Conservation (phyloP, 1,140 invertebrate species). For the Anastatus disparis region DNA sequence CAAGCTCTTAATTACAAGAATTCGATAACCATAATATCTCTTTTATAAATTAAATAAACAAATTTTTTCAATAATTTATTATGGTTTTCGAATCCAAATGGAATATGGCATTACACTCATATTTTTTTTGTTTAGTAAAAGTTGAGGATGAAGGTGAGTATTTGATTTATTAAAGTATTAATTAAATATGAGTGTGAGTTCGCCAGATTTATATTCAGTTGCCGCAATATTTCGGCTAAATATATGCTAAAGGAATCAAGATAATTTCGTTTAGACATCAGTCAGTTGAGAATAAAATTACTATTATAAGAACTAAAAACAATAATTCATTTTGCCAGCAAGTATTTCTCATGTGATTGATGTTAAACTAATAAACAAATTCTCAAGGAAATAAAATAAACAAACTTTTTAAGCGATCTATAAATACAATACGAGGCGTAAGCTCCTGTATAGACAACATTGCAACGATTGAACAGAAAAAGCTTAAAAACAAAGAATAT, state of each 20-base stretch:
- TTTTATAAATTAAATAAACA: no score
- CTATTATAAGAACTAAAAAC: background rate
- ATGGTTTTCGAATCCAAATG: conserved; percentile 16
- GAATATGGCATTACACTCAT: conserved; percentile 13
- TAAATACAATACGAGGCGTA: conserved; percentile 67
- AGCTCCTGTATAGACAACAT: conserved; percentile 64
- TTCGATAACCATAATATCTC: conserved; percentile 29
- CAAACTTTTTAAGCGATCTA: conserved; percentile 60
- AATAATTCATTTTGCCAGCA: background rate
- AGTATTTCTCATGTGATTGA: background rate
- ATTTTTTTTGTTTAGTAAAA: conserved; percentile 11
- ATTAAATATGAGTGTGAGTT: conserved; percentile 23
- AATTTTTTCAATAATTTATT: background rate
- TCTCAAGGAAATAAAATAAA: conserved; percentile 47
- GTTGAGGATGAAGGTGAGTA: background rate
- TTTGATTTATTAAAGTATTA: background rate
- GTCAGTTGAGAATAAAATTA: conserved; percentile 6
- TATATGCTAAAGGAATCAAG: conserved; percentile 31
- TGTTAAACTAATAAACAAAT: conserved; percentile 10
- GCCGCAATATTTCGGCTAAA: conserved; percentile 15
- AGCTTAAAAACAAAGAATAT: conserved; percentile 53
- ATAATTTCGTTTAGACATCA: conserved; percentile 25
- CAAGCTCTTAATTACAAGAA: conserved; percentile 61
- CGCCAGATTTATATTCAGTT: background rate
- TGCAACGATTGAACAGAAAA: conserved; percentile 59